Evolutionary conservation across 1,140 invertebrate genomes (phyloP), one percentile per base, ranked within the genome.

Genomic region (Chionoecetes opilio): DNA sequence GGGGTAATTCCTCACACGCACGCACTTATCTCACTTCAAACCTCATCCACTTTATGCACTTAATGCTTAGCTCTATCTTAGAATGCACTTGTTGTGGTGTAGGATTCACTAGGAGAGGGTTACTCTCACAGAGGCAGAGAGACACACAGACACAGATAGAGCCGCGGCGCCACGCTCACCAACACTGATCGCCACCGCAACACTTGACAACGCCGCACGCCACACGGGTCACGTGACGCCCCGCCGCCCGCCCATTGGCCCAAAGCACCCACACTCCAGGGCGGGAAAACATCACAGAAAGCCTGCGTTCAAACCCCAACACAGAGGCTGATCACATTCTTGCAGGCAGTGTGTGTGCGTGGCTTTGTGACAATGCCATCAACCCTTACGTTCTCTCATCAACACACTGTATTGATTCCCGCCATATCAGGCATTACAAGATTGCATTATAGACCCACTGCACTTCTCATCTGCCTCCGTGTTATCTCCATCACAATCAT

Each of bases 281-380:
- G 94, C 94, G 94, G 90, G 90, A 95, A 95, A 95, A 94, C 93
- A 94, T 94, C 93, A 94, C 93, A 94, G 86, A 90, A 90, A 95
- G 75, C 90, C 91, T 37, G 92, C 94, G 21, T 95, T 95, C 94
- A 95, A 95, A 94, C 89, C 75, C 85, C 85, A 89, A 89, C 85
- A 85, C 75, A 85, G 31, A 94, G 35, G 86, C 82, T 53, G n/a
- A 82, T 87, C 82, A 85, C 90, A 95, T 92, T 92, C 94, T 95
- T 92, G 90, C 87, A 90, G 93, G 84, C 88, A 93, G 34, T 90
- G 93, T 29, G 63, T 94, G 91, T 92, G 82, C 84, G 75, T 53
- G 87, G 93, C 93, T 94, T 90, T 63, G 92, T 87, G 75, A 91
- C 90, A 82, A 31, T 11, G 31, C 31, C 31, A 29, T 63, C 21